A percentile compares a stretch with the other conserved stretches of the same genome.
Evolutionary conservation across 2,113 vertebrate species (phyloP).

Genomic region (Guaruba guarouba): DNA sequence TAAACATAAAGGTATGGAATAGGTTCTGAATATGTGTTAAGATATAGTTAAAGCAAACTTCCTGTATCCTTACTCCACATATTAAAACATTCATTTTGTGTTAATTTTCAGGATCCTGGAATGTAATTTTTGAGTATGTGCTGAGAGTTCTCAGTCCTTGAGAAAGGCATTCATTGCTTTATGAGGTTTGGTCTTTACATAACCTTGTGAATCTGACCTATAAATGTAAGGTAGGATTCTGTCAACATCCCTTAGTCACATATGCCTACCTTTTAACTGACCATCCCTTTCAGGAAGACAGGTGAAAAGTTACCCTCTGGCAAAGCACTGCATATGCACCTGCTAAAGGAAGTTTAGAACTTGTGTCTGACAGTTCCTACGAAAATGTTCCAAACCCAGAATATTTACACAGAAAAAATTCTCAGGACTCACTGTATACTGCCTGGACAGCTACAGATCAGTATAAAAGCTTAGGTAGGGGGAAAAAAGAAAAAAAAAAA

Average conservation of each 20-base stretch:
- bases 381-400: neutral
- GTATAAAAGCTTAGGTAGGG: neutral
- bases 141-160: neutral
- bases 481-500: neutral
- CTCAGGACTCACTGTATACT: neutral
- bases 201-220: neutral
- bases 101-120: neutral
- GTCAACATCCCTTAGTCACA: neutral
- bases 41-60: neutral
- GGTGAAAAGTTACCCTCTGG: neutral
- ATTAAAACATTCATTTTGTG: neutral
- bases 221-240: neutral
- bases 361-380: accelerated
- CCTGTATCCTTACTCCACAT: neutral
- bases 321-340: neutral
- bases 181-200: neutral
- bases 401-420: neutral
- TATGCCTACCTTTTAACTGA: neutral
- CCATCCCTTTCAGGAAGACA: neutral
- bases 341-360: neutral
- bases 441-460: neutral
- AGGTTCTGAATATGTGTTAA: neutral
- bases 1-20: neutral
- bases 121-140: neutral
- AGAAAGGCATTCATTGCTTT: neutral